phyloP scores from a whole-genome alignment of 2,888 invertebrate genomes.

The Agrochola lota region DNA sequence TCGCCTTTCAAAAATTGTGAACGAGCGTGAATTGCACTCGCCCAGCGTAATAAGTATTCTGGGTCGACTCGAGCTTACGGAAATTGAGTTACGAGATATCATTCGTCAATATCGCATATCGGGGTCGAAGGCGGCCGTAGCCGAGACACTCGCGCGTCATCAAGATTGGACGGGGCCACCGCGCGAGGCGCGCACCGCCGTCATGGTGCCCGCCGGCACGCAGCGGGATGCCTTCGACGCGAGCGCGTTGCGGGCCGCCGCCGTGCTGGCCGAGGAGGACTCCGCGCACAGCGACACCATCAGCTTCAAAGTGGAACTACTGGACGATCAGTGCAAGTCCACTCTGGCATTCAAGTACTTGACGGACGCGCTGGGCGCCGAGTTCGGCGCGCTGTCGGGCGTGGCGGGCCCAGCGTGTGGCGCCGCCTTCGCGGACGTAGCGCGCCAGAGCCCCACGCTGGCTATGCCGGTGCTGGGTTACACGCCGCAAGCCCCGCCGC shows the following conservation, averaged over 20 bases:
- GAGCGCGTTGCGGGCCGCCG: conserved; percentile 77
- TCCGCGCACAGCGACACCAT: conserved; percentile 49
- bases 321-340: conserved; percentile 81
- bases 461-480: conserved; percentile 82
- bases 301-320: conserved; percentile 78
- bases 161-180: conserved; percentile 64
- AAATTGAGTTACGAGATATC: conserved; percentile 71
- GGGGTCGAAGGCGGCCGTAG: conserved; percentile 69
- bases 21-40: conserved; percentile 75
- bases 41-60: conserved; percentile 77
- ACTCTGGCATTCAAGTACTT: conserved; percentile 80
- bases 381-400: conserved; percentile 81
- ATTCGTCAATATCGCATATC: conserved; percentile 52
- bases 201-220: conserved; percentile 65
- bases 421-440: conserved; percentile 80
- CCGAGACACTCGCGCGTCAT: conserved; percentile 65
- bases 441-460: conserved; percentile 78
- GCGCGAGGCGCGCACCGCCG: conserved; percentile 74
- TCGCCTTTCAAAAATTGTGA: conserved; percentile 79
- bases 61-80: conserved; percentile 71
- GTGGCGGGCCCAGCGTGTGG: conserved; percentile 84
- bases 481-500: conserved; percentile 76
- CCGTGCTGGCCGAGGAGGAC: conserved; percentile 79
- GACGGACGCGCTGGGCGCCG: conserved; percentile 79
- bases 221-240: conserved; percentile 73